A percentile compares a stretch with the other conserved stretches of the same genome.
phyloP scores from a whole-genome alignment of 2,888 invertebrate species.

The Andrena camellia region DNA sequence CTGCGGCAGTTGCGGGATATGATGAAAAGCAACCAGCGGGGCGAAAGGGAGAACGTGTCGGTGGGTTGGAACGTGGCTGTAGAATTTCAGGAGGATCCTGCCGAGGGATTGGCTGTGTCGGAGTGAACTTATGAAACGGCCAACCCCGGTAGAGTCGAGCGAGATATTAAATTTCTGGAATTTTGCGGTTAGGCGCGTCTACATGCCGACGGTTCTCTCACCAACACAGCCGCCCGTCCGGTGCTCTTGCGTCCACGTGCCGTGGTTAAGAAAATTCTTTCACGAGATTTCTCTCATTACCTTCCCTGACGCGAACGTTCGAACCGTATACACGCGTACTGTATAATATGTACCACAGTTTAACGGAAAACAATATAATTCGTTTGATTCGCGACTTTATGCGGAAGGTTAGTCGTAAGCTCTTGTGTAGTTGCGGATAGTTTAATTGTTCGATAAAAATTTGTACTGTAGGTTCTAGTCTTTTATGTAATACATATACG shows the following conservation, averaged over 20 bases:
- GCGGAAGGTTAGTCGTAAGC: neutral
- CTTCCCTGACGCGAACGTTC: conserved; percentile 32
- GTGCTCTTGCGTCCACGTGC: conserved; percentile 48
- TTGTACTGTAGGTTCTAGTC: too few relatives aligned
- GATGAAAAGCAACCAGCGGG: conserved; percentile 41
- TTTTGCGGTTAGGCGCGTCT: conserved; percentile 85
- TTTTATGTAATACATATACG: too few relatives aligned
- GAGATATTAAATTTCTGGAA: conserved; percentile 87
- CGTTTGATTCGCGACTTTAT: conserved; percentile 1
- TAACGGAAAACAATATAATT: neutral
- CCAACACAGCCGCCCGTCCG: conserved; percentile 49
- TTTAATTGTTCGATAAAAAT: too few relatives aligned
- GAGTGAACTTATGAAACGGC: conserved; percentile 82
- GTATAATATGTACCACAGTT: neutral
- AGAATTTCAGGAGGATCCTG: conserved; percentile 73
- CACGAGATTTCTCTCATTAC: conserved; percentile 60
- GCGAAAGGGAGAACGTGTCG: conserved; percentile 53
- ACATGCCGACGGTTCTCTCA: conserved; percentile 70
- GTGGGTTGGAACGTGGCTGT: conserved; percentile 65
- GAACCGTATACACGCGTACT: neutral
- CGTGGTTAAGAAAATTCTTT: conserved; percentile 58
- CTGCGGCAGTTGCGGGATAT: conserved; percentile 39
- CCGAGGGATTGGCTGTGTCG: conserved; percentile 73
- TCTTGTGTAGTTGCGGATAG: too few relatives aligned
- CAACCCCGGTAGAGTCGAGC: conserved; percentile 76